Percentiles rank a stretch among this genome's conserved stretches.
phyloP scores from a whole-genome alignment of 92 coral and sea anemone genomes.

The Siderastrea radians region DNA sequence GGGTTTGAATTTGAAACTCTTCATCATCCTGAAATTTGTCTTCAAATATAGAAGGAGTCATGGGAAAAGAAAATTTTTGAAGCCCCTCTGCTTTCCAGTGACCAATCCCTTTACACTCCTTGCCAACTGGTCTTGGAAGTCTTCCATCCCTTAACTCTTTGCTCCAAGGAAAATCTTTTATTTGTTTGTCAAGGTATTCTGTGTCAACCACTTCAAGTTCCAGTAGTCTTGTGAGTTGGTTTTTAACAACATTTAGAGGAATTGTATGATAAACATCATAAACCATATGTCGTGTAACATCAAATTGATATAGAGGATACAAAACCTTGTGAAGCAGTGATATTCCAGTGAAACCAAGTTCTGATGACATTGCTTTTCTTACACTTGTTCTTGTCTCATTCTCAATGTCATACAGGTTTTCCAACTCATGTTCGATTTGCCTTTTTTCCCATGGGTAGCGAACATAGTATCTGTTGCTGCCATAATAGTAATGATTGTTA shows the following conservation, averaged over 20 bases:
- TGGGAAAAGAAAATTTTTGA: conserved; percentile 62
- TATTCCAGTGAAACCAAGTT: conserved; percentile 82
- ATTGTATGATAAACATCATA: conserved; percentile 73
- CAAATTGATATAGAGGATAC: conserved; percentile 70
- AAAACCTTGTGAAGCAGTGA: conserved; percentile 63
- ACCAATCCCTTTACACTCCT: conserved; percentile 60
- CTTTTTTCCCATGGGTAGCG: conserved; percentile 72
- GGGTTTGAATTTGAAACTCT: conserved; percentile 59
- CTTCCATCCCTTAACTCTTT: conserved; percentile 71
- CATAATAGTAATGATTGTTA: conserved; percentile 73
- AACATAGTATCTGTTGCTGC: conserved; percentile 66
- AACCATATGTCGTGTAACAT: conserved; percentile 51
- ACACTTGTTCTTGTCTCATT: conserved; percentile 60
- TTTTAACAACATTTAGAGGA: conserved; percentile 71
- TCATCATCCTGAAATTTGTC: conserved; percentile 36
- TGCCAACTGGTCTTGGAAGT: conserved; percentile 62
- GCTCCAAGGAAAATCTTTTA: conserved; percentile 74
- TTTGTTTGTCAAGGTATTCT: conserved; percentile 52
- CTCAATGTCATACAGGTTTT: conserved; percentile 64
- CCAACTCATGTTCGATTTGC: conserved; percentile 52
- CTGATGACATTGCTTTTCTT: conserved; percentile 55
- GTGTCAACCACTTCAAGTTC: conserved; percentile 58
- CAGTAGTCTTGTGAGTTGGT: conserved; percentile 53
- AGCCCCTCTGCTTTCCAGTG: conserved; percentile 71
- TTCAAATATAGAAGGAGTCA: conserved; percentile 45